phyloP scores from a whole-genome alignment of 2,888 invertebrate genomes.

The Parasteatoda lunata region DNA sequence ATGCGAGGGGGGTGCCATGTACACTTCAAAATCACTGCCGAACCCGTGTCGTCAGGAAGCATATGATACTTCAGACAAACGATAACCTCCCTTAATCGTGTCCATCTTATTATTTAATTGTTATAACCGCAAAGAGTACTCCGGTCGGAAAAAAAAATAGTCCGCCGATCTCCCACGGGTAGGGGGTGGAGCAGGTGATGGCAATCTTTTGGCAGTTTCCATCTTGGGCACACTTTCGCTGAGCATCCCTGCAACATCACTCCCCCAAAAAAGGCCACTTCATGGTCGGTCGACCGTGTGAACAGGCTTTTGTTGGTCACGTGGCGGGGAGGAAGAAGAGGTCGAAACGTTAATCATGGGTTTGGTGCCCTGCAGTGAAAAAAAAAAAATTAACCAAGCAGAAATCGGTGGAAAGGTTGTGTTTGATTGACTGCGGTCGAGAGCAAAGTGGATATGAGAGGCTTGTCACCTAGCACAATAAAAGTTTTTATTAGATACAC shows the following conservation, averaged over 20 bases:
- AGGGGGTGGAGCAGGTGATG: slow-evolving; percentile 9
- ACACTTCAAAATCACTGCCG: slow-evolving; percentile 13
- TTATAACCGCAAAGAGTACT: slow-evolving; percentile 34
- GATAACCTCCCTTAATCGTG: slow-evolving; percentile 2
- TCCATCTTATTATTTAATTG: slow-evolving; percentile 54
- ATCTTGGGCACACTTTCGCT: background rate
- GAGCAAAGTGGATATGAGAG: slow-evolving; percentile 18
- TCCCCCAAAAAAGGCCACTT: background rate
- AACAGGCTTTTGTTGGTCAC: slow-evolving; percentile 3
- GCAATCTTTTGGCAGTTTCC: slow-evolving; percentile 4
- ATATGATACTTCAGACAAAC: slow-evolving; percentile 36
- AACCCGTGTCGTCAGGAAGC: slow-evolving; percentile 51
- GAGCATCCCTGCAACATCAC: background rate
- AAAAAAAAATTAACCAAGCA: background rate
- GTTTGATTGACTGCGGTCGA: slow-evolving; percentile 19
- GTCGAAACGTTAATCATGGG: slow-evolving; percentile 17
- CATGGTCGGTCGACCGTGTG: slow-evolving; percentile 14
- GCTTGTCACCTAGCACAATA: slow-evolving; percentile 9
- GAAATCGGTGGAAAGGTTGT: background rate
- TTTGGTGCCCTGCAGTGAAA: background rate
- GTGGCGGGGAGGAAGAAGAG: slow-evolving; percentile 4
- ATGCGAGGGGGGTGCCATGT: slow-evolving; percentile 4
- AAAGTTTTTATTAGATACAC: slow-evolving; percentile 14
- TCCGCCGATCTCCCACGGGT: slow-evolving; percentile 5
- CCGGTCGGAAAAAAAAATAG: background rate